Conservation (phyloP, 2,888 invertebrate species). For the Nomada lathburiana region DNA sequence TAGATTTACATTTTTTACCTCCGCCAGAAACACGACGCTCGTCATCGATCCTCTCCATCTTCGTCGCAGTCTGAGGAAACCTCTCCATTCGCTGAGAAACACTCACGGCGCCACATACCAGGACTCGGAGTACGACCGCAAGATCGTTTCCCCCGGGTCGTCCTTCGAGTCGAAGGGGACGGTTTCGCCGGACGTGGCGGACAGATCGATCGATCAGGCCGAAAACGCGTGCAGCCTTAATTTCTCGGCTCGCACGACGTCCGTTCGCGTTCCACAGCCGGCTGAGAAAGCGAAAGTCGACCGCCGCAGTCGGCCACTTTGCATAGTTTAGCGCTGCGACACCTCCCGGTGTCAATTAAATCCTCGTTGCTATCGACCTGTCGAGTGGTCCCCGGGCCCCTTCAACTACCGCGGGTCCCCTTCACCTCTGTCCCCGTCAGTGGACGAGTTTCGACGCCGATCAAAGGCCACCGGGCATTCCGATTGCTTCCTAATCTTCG, state of each 20-base stretch:
- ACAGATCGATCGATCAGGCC: conserved; percentile 65
- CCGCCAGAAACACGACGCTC: too few relatives aligned
- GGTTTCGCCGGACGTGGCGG: conserved; percentile 13
- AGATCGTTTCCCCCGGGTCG: not conserved
- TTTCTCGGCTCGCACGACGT: conserved; percentile 57
- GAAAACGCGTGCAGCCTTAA: conserved; percentile 55
- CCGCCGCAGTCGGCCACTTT: conserved; percentile 73
- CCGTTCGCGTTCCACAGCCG: conserved; percentile 36
- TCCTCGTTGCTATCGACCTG: conserved; percentile 72
- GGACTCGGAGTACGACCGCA: not conserved
- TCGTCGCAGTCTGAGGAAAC: not conserved
- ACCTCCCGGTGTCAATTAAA: conserved; percentile 83
- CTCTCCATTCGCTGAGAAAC: not conserved
- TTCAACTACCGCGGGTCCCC: conserved; percentile 35
- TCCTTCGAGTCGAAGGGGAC: not conserved
- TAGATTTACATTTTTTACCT: too few relatives aligned
- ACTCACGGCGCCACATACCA: not conserved
- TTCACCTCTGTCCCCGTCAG: not conserved
- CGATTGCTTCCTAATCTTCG: conserved; percentile 68
- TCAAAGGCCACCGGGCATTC: conserved; percentile 70
- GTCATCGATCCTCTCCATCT: too few relatives aligned
- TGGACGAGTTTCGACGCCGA: conserved; percentile 54
- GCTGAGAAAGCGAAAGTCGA: conserved; percentile 60
- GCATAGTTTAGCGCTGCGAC: conserved; percentile 82
- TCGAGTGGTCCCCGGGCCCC: conserved; percentile 57